These are phyloP conservation scores for Anolis sagrei DNA, from an alignment of 2,113 vertebrate genomes.

Conservation along the genomic window DNA sequence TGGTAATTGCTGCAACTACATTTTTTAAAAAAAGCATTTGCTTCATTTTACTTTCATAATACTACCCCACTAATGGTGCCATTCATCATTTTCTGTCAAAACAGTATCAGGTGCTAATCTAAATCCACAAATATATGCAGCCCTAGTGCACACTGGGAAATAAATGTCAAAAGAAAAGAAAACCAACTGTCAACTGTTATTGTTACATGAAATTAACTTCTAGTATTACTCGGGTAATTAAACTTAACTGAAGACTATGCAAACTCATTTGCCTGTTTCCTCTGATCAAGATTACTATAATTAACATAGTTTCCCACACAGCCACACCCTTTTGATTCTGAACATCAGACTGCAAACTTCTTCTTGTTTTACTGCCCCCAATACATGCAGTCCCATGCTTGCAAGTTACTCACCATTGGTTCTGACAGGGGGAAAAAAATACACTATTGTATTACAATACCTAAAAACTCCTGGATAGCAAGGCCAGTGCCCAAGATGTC, in stretches of 20 bases:
- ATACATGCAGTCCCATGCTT: not conserved
- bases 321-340: not conserved
- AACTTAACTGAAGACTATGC: constrained; percentile 46
- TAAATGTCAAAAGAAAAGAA: constrained; percentile 50
- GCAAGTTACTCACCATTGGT: not conserved
- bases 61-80: constrained; percentile 54
- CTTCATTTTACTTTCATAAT: constrained; percentile 62
- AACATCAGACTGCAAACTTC: not conserved
- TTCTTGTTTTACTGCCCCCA: not conserved
- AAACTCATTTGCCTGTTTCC: constrained; percentile 55
- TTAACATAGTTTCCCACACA: constrained; percentile 2
- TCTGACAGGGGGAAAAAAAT: too few relatives aligned
- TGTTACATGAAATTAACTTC: constrained; percentile 52
- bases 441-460: too few relatives aligned
- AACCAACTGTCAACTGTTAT: constrained; percentile 40
- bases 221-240: constrained; percentile 50
- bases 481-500: too few relatives aligned
- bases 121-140: constrained; percentile 32
- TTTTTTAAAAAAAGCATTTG: constrained; percentile 10
- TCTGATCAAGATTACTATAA: constrained; percentile 43
- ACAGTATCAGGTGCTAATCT: constrained; percentile 66
- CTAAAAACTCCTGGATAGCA: too few relatives aligned
- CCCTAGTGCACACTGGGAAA: constrained; percentile 22
- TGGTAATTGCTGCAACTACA: constrained; percentile 58
- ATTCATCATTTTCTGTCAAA: constrained; percentile 67